A percentile compares a stretch with the other conserved stretches of the same genome.
Evolutionary conservation across 2,113 vertebrate species (phyloP).

Genomic region (Pygoscelis adeliae): DNA sequence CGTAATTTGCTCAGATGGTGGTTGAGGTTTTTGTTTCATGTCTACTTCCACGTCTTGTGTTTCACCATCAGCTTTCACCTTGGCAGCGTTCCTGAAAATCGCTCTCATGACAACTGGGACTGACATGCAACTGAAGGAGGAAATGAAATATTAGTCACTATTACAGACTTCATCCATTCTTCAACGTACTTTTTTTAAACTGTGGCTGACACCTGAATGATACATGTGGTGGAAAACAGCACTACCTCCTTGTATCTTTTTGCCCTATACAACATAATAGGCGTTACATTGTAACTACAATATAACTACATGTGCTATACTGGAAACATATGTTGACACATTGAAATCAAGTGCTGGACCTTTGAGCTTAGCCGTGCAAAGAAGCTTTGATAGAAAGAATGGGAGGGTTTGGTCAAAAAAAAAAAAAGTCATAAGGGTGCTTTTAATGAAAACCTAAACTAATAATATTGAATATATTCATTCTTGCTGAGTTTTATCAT

Average conservation of each 20-base stretch:
- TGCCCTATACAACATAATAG: not conserved
- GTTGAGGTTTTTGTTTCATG: not conserved
- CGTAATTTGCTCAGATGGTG: not conserved
- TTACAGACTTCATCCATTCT: not conserved
- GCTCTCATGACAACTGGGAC: conserved; percentile 80
- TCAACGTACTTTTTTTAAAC: not conserved
- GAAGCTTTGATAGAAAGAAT: not conserved
- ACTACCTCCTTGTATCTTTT: not conserved
- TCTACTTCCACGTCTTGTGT: not conserved
- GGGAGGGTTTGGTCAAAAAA: not conserved
- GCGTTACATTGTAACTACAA: not conserved
- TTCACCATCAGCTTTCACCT: not conserved
- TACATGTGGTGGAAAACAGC: not conserved
- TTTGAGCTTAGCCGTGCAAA: not conserved
- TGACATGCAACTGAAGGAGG: conserved; percentile 79
- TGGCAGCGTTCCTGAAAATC: conserved; percentile 65
- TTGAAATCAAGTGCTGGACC: not conserved
- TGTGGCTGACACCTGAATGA: not conserved
- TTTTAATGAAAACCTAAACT: not conserved
- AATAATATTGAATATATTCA: not conserved
- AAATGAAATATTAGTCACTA: not conserved
- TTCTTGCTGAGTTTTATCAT: not conserved
- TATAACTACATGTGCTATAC: not conserved
- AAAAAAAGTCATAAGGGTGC: not conserved
- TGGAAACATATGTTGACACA: not conserved